Percentiles rank a stretch among this genome's conserved stretches.
These are phyloP conservation scores for Augochlorella aurata DNA, from an alignment of 2,888 invertebrate genomes.

Conservation along the genomic window DNA sequence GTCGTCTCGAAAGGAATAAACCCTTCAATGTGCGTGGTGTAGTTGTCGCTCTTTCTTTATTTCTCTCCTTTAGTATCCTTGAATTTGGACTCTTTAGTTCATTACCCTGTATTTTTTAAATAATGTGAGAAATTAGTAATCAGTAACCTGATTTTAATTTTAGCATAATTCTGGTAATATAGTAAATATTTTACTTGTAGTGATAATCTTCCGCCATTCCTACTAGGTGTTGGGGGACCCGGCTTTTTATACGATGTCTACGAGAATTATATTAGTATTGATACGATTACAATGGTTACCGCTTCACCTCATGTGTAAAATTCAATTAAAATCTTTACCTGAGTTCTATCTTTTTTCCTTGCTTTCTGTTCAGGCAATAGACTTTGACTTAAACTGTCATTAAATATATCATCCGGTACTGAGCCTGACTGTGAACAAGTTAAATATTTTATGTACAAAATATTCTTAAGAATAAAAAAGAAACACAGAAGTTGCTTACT, in stretches of 20 bases:
- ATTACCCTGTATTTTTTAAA: constrained; percentile 67
- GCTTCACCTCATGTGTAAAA: not conserved
- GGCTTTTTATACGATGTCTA: constrained; percentile 92
- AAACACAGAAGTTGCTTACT: constrained; percentile 79
- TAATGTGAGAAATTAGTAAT: not conserved
- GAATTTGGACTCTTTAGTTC: constrained; percentile 74
- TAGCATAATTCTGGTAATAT: not conserved
- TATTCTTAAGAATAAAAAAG: not conserved
- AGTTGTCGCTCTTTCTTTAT: constrained; percentile 72
- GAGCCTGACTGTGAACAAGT: constrained; percentile 72
- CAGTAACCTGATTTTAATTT: not conserved
- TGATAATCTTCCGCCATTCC: constrained; percentile 89
- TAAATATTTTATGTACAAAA: not conserved
- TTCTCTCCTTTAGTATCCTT: constrained; percentile 74
- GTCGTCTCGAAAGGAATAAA: constrained; percentile 71
- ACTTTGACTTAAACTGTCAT: constrained; percentile 80
- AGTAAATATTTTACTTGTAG: constrained; percentile 83
- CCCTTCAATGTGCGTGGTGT: constrained; percentile 76
- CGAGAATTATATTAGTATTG: constrained; percentile 42
- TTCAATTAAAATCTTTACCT: constrained; percentile 65
- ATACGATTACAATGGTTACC: constrained; percentile 1
- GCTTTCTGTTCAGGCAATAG: constrained; percentile 79
- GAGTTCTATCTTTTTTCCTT: constrained; percentile 77
- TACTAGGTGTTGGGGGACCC: constrained; percentile 93
- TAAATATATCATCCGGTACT: constrained; percentile 74